Evolutionary conservation across 1,140 invertebrate species (phyloP).

Genomic region (Proales similis): DNA sequence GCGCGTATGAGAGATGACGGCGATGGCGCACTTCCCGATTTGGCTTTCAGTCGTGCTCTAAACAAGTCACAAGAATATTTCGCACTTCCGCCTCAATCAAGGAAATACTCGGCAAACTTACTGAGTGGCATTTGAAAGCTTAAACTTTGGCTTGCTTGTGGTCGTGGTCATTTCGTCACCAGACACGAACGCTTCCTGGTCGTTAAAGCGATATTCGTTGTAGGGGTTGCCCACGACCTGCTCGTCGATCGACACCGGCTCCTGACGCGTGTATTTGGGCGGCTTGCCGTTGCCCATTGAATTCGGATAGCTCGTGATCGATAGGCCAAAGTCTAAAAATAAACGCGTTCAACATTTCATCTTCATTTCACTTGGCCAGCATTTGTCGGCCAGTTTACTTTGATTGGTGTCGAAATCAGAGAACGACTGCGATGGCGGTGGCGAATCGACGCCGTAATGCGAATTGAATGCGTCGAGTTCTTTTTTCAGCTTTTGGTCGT

Average conservation of each 20-base stretch:
- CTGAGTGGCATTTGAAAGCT: constrained; percentile 27
- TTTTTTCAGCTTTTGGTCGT: constrained; percentile 19
- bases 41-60: constrained; percentile 24
- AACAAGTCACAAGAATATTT: neutral
- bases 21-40: neutral
- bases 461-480: constrained; percentile 26
- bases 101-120: neutral
- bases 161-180: no score
- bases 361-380: neutral
- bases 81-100: no score
- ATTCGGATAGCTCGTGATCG: constrained; percentile 23
- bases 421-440: neutral
- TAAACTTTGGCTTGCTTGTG: constrained; percentile 34
- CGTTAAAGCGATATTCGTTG: no score
- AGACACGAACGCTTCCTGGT: no score
- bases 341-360: neutral
- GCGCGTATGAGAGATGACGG: constrained; percentile 42
- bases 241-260: no score
- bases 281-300: no score
- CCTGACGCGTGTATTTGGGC: no score
- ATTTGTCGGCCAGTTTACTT: neutral
- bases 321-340: constrained; percentile 21
- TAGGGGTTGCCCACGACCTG: no score
- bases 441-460: constrained; percentile 2
- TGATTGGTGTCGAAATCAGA: constrained; percentile 2